Evolutionary conservation across 2,113 vertebrate genomes (phyloP).

Genomic region (Chroicocephalus ridibundus): DNA sequence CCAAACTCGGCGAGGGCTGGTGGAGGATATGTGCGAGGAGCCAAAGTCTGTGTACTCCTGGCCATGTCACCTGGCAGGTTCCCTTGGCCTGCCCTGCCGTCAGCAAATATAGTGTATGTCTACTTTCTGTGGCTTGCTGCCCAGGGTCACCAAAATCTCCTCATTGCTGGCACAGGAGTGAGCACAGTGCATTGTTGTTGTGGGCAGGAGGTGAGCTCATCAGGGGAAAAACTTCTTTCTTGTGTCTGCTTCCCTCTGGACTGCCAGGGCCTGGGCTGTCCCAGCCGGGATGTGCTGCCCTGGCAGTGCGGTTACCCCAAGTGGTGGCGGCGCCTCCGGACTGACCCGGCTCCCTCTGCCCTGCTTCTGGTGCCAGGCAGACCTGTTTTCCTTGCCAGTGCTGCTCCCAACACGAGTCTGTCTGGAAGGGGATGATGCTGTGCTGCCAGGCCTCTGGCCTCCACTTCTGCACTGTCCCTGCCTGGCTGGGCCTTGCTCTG

Average conservation of each 20-base stretch:
- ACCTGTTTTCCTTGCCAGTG: background rate
- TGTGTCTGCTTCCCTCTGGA: background rate
- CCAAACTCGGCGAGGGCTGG: accelerated
- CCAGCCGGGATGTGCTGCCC: background rate
- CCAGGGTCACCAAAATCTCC: background rate
- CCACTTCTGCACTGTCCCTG: accelerated
- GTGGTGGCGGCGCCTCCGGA: background rate
- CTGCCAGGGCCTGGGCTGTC: background rate
- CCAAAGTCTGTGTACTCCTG: background rate
- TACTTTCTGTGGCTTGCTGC: background rate
- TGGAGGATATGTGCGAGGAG: background rate
- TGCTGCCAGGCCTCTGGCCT: background rate
- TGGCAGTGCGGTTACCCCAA: accelerated
- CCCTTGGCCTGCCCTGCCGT: background rate
- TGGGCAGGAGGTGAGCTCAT: background rate
- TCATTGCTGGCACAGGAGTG: accelerated
- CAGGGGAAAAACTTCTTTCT: background rate
- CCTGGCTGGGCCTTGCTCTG: background rate
- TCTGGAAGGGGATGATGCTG: background rate
- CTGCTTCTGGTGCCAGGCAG: background rate
- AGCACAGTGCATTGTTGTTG: accelerated
- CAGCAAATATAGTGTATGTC: background rate
- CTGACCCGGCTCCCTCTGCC: background rate
- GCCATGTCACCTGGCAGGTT: background rate
- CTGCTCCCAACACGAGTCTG: accelerated